Base-by-base conservation (phyloP, 1,140 invertebrate species). In the Euwallacea fornicatus region DNA sequence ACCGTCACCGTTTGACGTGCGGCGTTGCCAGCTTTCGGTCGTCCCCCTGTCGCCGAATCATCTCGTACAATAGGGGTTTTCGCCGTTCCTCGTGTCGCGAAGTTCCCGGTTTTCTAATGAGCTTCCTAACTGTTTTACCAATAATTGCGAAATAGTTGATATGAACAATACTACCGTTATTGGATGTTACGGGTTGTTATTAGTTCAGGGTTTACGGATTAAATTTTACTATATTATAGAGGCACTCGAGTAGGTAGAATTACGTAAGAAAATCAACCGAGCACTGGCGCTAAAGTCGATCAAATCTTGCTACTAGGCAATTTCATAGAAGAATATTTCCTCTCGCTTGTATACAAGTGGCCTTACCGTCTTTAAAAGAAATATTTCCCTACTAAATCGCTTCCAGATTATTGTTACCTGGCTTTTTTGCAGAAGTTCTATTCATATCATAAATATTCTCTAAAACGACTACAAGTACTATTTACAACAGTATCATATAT, bases 401-500 rank as follows among this genome's bases (percentile, higher is more conserved):
- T 9, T 56, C 58, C 15, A 16, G 33, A 15, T 15, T n/a, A 15
- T 44, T 42, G 7, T n/a, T 16, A 47, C 16, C 41, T 33, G 16
- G 15, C 44, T 7, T 56, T 53, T 64, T 44, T 59, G 33, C 53
- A 50, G 46, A 11, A 11, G 46, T 50, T 50, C 46, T 50, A 10
- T 50, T 11, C 46, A 10, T 13, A 50, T 65, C 44, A 59, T 71
- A 62, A 66, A 71, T 69, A 69, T 42, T 55, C 33, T 69, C 73
- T 76, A 74, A 61, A 56, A 63, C 67, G 64, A 72, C 76, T 78
- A 78, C 55, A 65, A 66, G 69, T 73, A 69, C 73, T 78, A 78
- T 79, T 64, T 78, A 79, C 78, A 79, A 78, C 73, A 77, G 13
- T 63, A 78, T 78, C 62, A 76, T 78, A 78, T 80, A 76, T 76